Percentiles rank a stretch among this genome's conserved stretches.
Evolutionary conservation across 2,888 invertebrate genomes (phyloP).

Genomic region (Drosophila paracracens): DNA sequence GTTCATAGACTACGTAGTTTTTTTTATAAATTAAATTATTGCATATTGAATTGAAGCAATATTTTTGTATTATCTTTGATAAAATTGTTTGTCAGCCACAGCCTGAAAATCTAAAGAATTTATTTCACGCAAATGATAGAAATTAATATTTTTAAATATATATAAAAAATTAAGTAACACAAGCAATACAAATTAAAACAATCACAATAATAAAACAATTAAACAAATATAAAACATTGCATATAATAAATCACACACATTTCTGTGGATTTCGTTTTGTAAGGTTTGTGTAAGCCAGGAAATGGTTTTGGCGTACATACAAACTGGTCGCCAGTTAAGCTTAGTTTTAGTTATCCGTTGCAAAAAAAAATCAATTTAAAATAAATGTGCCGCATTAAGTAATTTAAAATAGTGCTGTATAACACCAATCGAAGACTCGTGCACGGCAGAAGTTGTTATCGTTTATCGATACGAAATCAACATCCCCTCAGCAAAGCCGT

Average conservation of each 20-base stretch:
- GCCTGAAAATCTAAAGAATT: not conserved
- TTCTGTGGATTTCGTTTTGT: not conserved
- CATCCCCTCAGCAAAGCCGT: slow-evolving; percentile 31
- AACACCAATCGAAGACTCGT: not conserved
- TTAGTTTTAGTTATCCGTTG: not conserved
- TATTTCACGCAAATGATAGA: not conserved
- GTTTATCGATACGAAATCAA: slow-evolving; percentile 30
- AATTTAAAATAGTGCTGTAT: not conserved
- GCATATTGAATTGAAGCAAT: not conserved
- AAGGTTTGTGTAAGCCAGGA: not conserved
- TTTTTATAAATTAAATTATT: not conserved
- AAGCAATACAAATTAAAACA: not conserved
- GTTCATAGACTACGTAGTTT: not conserved
- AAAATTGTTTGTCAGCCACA: not conserved
- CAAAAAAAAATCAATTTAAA: not conserved
- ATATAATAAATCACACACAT: not conserved
- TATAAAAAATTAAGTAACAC: too few species aligned
- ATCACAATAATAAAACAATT: not conserved
- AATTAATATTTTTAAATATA: not conserved
- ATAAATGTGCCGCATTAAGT: not conserved
- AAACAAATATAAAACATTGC: not conserved
- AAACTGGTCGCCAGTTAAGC: not conserved
- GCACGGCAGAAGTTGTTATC: slow-evolving; percentile 2
- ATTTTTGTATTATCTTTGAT: not conserved
- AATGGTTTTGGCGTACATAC: not conserved